Base-by-base conservation (phyloP, 2,113 vertebrate genomes). In the Perca schrenkii region DNA sequence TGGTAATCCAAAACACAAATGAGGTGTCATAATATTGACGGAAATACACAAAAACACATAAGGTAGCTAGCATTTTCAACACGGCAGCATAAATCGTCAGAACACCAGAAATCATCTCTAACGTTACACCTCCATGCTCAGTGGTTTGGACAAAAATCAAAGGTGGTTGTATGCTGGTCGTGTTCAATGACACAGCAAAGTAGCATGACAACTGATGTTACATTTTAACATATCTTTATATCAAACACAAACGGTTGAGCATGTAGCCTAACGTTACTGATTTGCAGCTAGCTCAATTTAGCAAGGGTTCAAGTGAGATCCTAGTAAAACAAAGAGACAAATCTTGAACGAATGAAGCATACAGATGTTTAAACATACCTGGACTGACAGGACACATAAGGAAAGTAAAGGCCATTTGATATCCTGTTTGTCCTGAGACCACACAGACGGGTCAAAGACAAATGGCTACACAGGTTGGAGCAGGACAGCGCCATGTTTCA, bases 401-500 rank as follows among this genome's bases (percentile, higher is more conserved):
- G 75, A 13, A 71, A 74, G 49, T 76, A 86, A 8, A 92, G 28
- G 0, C 71, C 72, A 21, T 66, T 72, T 15, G 68, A 84, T 76
- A 83, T 75, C 17, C 74, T 74, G 86, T 65, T 80, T 25, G 73
- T 82, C 76, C 89, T 75, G 28, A 91, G 64, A 54, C 86, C 79
- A 60, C 74, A 87, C 2, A 93, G 77, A 56, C 92, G 83, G 40
- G 71, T 79, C 85, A 93, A 40, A 82, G 93, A 90, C 87, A 89
- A 71, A 15, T 63, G 71, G 1, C 82, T 50, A 19, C 86, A 89
- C 56, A 94, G 28, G 1, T 80, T 77, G 2, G 73, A 40, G 78
- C 83, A 91, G 91, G 86, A 92, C 91, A 92, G 79, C 94, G 94
- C 94, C 95, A 96, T 96, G 77, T 95, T 94, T 73, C 40, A 40